A percentile compares a stretch with the other conserved stretches of the same genome.
phyloP scores from a whole-genome alignment of 2,888 invertebrate species.

The Heliothis peltigera region DNA sequence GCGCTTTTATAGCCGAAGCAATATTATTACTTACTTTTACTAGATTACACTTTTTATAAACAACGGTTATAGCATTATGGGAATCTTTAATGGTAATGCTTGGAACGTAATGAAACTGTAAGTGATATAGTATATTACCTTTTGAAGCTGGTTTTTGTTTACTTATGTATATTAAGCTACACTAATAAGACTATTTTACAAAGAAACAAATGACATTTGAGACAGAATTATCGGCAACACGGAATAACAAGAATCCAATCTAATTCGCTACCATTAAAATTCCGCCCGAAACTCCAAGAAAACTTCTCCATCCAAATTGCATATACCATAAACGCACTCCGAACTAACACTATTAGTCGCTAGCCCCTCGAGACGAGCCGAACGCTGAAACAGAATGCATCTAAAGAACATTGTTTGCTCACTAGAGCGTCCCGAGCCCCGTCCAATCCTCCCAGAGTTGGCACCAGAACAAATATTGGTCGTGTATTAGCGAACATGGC shows the following conservation, averaged over 20 bases:
- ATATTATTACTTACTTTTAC: constrained; percentile 67
- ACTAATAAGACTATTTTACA: neutral
- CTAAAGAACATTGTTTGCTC: constrained; percentile 81
- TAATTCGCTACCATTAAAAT: constrained; percentile 21
- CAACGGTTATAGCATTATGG: constrained; percentile 51
- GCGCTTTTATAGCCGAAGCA: constrained; percentile 61
- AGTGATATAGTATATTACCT: neutral
- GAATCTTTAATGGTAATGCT: constrained; percentile 27
- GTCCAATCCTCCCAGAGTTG: constrained; percentile 73
- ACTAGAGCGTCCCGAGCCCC: constrained; percentile 70
- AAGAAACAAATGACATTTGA: neutral
- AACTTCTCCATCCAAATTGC: constrained; percentile 43
- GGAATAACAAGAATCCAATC: neutral
- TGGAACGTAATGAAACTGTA: constrained; percentile 10
- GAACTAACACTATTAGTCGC: constrained; percentile 71
- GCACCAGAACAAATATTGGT: constrained; percentile 83
- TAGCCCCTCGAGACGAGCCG: constrained; percentile 63
- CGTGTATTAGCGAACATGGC: constrained; percentile 79
- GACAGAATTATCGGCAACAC: neutral
- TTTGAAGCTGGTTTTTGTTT: neutral
- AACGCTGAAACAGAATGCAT: constrained; percentile 71
- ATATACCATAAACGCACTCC: constrained; percentile 55
- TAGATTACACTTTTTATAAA: constrained; percentile 59
- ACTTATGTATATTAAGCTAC: no score
- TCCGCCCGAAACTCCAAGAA: constrained; percentile 18